These are phyloP conservation scores for Limonius californicus DNA, from an alignment of 1,140 invertebrate genomes.

Conservation along the genomic window DNA sequence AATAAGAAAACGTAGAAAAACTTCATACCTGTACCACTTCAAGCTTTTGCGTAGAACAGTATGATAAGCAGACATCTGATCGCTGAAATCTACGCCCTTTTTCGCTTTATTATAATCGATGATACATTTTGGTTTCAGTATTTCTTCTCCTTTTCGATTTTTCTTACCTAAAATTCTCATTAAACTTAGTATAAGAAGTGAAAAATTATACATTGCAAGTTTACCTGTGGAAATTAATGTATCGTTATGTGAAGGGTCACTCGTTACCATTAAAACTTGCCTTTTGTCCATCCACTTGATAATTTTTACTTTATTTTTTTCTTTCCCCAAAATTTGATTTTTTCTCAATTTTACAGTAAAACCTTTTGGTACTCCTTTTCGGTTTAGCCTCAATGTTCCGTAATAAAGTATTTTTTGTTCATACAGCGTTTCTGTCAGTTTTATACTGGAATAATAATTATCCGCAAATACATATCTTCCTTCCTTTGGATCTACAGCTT, in stretches of 20 bases:
- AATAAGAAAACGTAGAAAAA: too few relatives aligned
- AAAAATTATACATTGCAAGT: too few relatives aligned
- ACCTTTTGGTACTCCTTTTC: background rate
- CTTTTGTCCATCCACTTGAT: constrained; percentile 1
- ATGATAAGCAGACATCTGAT: background rate
- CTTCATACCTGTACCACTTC: background rate
- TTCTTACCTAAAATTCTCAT: background rate
- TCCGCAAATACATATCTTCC: background rate
- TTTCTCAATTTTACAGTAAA: background rate
- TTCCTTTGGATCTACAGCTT: background rate
- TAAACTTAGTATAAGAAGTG: too few relatives aligned
- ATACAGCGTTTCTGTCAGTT: background rate
- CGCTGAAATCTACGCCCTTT: background rate
- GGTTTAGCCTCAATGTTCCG: background rate
- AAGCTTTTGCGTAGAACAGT: constrained; percentile 25
- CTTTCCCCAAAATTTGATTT: background rate
- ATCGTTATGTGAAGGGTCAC: background rate
- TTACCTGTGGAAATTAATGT: too few relatives aligned
- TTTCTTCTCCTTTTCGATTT: background rate
- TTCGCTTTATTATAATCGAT: constrained; percentile 2
- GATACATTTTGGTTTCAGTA: background rate
- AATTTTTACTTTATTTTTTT: background rate
- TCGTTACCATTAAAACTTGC: background rate
- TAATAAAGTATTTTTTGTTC: background rate
- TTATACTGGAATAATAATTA: background rate